Conservation (phyloP, 2,888 invertebrate genomes). For the Vanessa cardui region DNA sequence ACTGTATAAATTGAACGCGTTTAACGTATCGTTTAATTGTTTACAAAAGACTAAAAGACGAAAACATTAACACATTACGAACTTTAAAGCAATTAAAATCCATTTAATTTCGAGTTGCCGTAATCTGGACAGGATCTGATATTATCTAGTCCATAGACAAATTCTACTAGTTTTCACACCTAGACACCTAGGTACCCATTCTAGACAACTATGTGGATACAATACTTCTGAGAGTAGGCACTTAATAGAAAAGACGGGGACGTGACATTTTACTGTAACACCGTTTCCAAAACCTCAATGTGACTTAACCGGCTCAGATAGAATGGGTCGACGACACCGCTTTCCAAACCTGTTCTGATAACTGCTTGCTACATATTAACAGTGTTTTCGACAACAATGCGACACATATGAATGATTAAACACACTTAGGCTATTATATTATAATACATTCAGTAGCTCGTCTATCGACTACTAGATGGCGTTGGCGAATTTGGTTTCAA, state of each 20-base stretch:
- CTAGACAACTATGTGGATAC: background rate
- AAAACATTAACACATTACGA: too few species aligned
- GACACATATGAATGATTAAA: conserved; percentile 26
- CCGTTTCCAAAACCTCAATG: conserved; percentile 45
- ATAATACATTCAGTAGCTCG: background rate
- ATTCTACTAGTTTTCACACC: too few species aligned
- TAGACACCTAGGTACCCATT: too few species aligned
- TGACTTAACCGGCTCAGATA: conserved; percentile 59
- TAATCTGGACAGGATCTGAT: too few species aligned
- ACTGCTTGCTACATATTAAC: conserved; percentile 42
- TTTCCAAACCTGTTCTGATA: conserved; percentile 72
- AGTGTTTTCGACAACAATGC: conserved; percentile 36
- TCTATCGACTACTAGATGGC: conserved; percentile 10
- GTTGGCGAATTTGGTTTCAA: background rate
- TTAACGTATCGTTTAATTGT: too few species aligned
- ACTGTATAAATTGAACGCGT: too few species aligned
- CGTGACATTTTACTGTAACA: conserved; percentile 31
- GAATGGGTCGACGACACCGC: conserved; percentile 69
- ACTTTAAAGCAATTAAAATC: too few species aligned
- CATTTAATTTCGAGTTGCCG: too few species aligned
- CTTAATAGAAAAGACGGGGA: conserved; percentile 21
- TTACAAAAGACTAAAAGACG: too few species aligned
- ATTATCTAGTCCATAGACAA: too few species aligned
- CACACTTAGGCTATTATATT: background rate
- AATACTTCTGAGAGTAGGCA: background rate